Evolutionary conservation across 1,140 invertebrate species (phyloP), one percentile per base, ranked within the genome.

Genomic region (Drosophila ananassae): DNA sequence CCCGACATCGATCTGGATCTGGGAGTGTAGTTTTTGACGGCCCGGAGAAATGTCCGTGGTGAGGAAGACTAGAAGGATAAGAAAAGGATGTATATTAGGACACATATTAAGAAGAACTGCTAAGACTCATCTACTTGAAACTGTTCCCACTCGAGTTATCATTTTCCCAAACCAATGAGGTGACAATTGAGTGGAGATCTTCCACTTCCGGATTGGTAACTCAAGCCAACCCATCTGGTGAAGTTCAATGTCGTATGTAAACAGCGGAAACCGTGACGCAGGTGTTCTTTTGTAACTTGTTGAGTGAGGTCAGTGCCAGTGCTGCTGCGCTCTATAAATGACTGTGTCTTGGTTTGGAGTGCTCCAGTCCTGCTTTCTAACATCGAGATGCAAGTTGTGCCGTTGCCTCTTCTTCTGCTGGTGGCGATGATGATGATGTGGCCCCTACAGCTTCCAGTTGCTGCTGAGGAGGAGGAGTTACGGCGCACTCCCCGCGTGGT

Each of bases 1-100:
- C 2, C 91, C 91, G 47, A 91, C 81, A 56, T 91, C 89, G 28
- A 92, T 89, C 63, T 92, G 80, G 47, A 92, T 91, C 22, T 81
- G 77, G 8, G 87, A 57, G 21, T 90, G 89, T 4, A 92, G 48
- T 59, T 92, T 92, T 52, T 92, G 91, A 2, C 87, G 77, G 8
- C 66, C 72, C 6, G 72, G 8, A 0, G 85, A 83, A 13, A 91
- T 55, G 41, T 92, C 91, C 9, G 89, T 91, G 52, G 90, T 87
- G n/a, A 92, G 89, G 34, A 92, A 92, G 39, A 92, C 91, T 91
- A 34, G 3, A 59, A 73, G 67, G 54, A 3, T 48, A 6, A 7
- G 4, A 6, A 28, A 28, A 5, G 6, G 25, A n/a, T n/a, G n/a
- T n/a, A n/a, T n/a, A n/a, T n/a, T n/a, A n/a, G n/a, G n/a, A n/a